Conservation (phyloP, 2,797 vertebrate species). For the Melanotaenia maccullochi region DNA sequence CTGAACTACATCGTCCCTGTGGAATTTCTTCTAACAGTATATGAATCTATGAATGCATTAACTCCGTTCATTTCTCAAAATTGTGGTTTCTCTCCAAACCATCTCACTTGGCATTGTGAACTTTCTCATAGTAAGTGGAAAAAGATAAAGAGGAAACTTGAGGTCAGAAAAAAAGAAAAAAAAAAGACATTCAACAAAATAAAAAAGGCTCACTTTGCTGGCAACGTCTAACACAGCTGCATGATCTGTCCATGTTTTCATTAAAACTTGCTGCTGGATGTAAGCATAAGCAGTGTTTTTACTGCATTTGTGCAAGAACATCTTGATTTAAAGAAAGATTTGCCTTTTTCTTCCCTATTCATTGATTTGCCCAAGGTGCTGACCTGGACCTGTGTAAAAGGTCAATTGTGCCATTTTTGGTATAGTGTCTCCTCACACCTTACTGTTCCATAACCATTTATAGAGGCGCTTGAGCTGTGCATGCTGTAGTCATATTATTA, state of each 20-base stretch:
- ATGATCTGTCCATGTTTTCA: not conserved
- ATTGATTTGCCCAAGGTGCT: too few species aligned
- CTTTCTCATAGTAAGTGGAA: not conserved
- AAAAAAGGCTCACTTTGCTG: not conserved
- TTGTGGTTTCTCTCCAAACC: not conserved
- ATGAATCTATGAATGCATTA: not conserved
- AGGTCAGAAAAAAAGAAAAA: not conserved
- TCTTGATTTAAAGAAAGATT: too few species aligned
- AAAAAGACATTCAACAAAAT: not conserved
- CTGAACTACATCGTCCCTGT: not conserved
- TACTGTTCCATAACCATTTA: too few species aligned
- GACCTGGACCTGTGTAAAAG: too few species aligned
- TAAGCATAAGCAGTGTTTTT: not conserved
- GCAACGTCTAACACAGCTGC: too few species aligned
- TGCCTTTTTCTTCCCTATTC: too few species aligned
- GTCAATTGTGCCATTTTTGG: too few species aligned
- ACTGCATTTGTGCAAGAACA: too few species aligned
- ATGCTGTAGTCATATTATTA: too few species aligned
- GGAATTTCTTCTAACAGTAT: not conserved
- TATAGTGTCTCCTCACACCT: too few species aligned
- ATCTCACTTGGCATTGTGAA: not conserved
- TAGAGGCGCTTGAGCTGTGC: too few species aligned
- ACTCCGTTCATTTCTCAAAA: not conserved
- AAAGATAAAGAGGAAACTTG: not conserved
- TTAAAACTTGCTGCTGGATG: not conserved